These are phyloP conservation scores for Pan paniscus DNA, from an alignment of 2,113 vertebrate genomes.

Conservation along the genomic window DNA sequence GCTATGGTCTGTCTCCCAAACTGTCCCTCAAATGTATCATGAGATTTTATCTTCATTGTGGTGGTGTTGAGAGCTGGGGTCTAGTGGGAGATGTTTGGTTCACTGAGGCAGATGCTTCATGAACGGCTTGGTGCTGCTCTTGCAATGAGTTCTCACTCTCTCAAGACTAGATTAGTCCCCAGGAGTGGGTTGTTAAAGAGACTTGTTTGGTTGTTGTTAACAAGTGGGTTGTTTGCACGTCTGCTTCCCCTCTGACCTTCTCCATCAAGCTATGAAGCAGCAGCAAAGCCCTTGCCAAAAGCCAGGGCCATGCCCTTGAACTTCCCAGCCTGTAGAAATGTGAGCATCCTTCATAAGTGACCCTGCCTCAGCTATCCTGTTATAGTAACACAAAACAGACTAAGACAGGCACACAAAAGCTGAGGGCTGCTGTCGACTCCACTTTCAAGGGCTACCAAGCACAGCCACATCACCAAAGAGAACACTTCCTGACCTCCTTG, in stretches of 20 bases:
- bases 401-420: neutral
- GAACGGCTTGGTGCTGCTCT: neutral
- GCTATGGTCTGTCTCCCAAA: too few relatives aligned
- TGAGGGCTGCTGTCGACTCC: neutral
- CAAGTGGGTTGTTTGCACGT: neutral
- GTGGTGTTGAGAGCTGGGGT: neutral
- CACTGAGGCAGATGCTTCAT: neutral
- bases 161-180: neutral
- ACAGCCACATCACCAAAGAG: neutral
- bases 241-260: neutral
- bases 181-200: neutral
- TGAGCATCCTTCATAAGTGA: neutral
- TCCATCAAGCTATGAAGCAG: neutral
- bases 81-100: neutral
- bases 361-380: neutral
- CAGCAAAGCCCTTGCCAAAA: neutral
- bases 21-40: too few relatives aligned
- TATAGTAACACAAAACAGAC: neutral
- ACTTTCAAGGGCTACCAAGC: neutral
- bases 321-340: neutral
- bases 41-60: neutral
- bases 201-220: too few relatives aligned
- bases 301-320: neutral
- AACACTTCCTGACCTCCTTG: neutral
- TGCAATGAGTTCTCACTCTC: neutral